Conservation (phyloP, 2,797 vertebrate species). For the Hybognathus amarus region DNA sequence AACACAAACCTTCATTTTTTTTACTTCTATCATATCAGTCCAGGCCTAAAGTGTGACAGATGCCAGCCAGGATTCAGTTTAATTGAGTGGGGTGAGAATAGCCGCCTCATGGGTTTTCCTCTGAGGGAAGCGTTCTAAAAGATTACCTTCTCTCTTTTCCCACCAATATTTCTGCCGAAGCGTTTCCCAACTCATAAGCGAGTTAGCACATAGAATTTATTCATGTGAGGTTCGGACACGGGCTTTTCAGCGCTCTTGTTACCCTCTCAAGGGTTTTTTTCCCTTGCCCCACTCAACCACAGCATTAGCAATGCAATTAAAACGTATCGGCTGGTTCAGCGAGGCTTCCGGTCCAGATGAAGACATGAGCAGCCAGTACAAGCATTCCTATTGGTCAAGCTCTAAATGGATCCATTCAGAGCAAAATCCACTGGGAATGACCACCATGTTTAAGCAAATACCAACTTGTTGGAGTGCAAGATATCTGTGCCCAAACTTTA, state of each 20-base stretch:
- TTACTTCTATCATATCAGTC: background rate
- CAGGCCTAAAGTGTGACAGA: slow-evolving; percentile 6
- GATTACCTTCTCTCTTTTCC: slow-evolving; percentile 31
- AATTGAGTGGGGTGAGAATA: slow-evolving; percentile 29
- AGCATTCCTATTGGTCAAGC: slow-evolving; percentile 38
- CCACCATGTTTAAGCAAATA: slow-evolving; percentile 64
- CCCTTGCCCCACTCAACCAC: slow-evolving; percentile 49
- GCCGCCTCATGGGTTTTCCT: slow-evolving; percentile 28
- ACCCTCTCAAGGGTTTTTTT: slow-evolving; percentile 45
- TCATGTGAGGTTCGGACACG: slow-evolving; percentile 14
- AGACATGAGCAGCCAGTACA: slow-evolving; percentile 32
- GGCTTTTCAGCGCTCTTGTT: slow-evolving; percentile 51
- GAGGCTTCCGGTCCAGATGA: slow-evolving; percentile 49
- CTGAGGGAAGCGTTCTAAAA: slow-evolving; percentile 7
- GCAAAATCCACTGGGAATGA: slow-evolving; percentile 48
- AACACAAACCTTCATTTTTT: background rate
- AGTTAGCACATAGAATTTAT: slow-evolving; percentile 32
- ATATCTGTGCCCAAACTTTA: slow-evolving; percentile 58
- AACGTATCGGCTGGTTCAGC: slow-evolving; percentile 60
- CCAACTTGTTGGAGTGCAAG: slow-evolving; percentile 50
- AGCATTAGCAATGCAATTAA: slow-evolving; percentile 65
- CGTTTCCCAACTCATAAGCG: slow-evolving; percentile 33
- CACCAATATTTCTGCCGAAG: slow-evolving; percentile 20
- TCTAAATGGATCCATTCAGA: slow-evolving; percentile 65
- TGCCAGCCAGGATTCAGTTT: background rate